These are phyloP conservation scores for Octodonta nipae DNA, from an alignment of 2,888 invertebrate genomes.

Conservation along the genomic window DNA sequence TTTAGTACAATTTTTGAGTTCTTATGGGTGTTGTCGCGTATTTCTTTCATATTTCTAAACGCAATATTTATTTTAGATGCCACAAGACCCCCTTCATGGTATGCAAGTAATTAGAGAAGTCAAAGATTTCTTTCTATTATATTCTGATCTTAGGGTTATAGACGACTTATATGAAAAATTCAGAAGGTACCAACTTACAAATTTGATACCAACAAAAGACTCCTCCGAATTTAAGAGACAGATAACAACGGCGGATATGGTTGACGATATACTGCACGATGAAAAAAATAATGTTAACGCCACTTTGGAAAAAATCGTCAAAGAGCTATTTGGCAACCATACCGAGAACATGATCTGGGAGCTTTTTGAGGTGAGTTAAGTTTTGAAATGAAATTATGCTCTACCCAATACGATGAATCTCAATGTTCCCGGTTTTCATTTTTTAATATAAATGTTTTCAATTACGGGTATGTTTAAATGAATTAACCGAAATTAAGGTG, in stretches of 20 bases:
- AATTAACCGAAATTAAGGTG: no score
- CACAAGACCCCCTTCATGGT: constrained; percentile 15
- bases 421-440: no score
- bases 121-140: constrained; percentile 14
- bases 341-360: constrained; percentile 11
- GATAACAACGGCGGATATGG: constrained; percentile 10
- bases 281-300: constrained; percentile 15
- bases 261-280: constrained; percentile 16
- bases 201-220: constrained; percentile 6
- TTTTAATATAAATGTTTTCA: no score
- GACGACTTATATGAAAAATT: constrained; percentile 18
- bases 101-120: constrained; percentile 12
- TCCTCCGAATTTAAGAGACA: constrained; percentile 7
- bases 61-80: no score
- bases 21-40: no score
- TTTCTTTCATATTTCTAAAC: no score
- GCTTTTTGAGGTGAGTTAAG: constrained; percentile 14
- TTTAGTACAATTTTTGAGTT: no score
- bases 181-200: constrained; percentile 9
- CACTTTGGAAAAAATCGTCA: constrained; percentile 12
- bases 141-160: constrained; percentile 13
- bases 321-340: constrained; percentile 10
- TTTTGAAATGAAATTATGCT: no score
- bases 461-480: no score
- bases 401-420: background rate